These are phyloP conservation scores for Podotricha telesiphe DNA, from an alignment of 2,888 invertebrate species.

Conservation along the genomic window DNA sequence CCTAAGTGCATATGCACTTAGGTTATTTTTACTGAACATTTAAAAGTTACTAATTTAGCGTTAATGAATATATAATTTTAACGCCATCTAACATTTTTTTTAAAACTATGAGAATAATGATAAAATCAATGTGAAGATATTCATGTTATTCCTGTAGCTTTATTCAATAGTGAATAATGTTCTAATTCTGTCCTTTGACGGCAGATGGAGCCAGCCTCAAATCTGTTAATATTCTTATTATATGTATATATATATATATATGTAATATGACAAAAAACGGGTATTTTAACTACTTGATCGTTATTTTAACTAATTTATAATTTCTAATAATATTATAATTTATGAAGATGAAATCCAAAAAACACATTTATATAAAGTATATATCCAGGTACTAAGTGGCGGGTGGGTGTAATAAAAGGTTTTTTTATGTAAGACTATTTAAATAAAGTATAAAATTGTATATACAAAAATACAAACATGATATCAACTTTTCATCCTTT, in stretches of 20 bases:
- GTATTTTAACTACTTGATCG: too few species aligned
- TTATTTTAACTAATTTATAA: too few species aligned
- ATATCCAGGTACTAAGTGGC: too few species aligned
- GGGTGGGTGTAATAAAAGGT: constrained; percentile 15
- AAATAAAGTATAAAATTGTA: constrained; percentile 31
- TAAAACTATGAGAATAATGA: not conserved
- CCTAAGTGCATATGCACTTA: too few species aligned
- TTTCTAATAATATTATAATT: too few species aligned
- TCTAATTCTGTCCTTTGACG: not conserved
- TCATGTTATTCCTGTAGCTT: not conserved
- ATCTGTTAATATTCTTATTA: not conserved
- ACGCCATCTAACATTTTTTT: not conserved
- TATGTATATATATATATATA: too few species aligned
- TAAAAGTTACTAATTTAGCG: too few species aligned
- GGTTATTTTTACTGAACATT: too few species aligned
- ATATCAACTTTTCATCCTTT: constrained; percentile 5
- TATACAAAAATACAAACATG: constrained; percentile 28
- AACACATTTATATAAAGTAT: not conserved
- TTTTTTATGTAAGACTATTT: constrained; percentile 24
- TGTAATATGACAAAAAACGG: too few species aligned
- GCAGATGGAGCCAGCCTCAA: constrained; percentile 3
- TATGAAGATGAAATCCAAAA: not conserved
- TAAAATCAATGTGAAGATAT: not conserved
- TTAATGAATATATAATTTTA: not conserved
- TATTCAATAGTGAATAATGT: not conserved